A percentile compares a stretch with the other conserved stretches of the same genome.
These are phyloP conservation scores for Pavo muticus DNA, from an alignment of 2,113 vertebrate genomes.

Conservation along the genomic window DNA sequence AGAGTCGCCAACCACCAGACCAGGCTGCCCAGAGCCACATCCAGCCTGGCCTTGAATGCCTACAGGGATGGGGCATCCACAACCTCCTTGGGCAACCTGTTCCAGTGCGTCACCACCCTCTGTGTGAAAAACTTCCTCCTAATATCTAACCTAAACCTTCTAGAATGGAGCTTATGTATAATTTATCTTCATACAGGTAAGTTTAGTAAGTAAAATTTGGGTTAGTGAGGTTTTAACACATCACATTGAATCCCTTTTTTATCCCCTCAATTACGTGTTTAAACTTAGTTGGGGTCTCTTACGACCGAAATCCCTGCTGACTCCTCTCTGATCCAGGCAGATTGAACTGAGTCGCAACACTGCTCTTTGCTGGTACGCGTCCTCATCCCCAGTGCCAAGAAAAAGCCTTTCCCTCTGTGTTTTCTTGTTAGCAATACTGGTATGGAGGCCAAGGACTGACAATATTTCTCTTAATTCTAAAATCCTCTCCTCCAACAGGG, in stretches of 20 bases:
- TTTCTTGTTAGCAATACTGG: neutral
- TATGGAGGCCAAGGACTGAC: neutral
- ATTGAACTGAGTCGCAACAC: neutral
- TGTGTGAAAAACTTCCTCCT: too few species aligned
- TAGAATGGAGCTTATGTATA: neutral
- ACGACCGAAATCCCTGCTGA: neutral
- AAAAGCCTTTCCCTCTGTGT: neutral
- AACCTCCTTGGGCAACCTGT: too few species aligned
- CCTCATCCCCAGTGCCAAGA: neutral
- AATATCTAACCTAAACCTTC: too few species aligned
- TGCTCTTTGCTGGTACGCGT: neutral
- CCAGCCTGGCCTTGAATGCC: too few species aligned
- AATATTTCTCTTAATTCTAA: neutral
- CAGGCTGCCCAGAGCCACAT: too few species aligned
- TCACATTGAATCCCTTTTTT: neutral
- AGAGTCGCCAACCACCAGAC: too few species aligned
- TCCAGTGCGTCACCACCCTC: too few species aligned
- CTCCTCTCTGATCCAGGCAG: neutral
- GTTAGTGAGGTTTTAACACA: neutral
- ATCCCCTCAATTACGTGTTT: fast-evolving
- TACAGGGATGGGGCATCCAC: too few species aligned
- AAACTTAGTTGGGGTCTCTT: neutral
- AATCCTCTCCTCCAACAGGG: neutral
- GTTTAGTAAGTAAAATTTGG: neutral
- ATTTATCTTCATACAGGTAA: neutral